Evolutionary conservation across 2,888 invertebrate species (phyloP).

Genomic region (Chirona hameri): DNA sequence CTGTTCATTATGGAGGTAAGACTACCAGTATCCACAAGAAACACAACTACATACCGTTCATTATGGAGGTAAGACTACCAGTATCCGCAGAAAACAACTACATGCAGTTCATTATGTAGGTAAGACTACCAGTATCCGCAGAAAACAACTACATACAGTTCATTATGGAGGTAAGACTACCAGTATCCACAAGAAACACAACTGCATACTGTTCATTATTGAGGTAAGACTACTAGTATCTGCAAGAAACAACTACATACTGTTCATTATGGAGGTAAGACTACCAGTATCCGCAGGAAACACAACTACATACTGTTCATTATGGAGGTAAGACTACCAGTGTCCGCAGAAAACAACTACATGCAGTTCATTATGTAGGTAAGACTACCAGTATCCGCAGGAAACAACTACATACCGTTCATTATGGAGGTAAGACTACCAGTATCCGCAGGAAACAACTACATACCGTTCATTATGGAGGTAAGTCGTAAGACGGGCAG

Average conservation of each 20-base stretch:
- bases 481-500: constrained; percentile 53
- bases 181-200: constrained; percentile 89
- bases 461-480: constrained; percentile 93
- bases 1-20: constrained; percentile 89
- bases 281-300: constrained; percentile 72
- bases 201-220: constrained; percentile 95
- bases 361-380: constrained; percentile 93
- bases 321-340: constrained; percentile 68
- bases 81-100: constrained; percentile 93
- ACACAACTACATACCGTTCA: constrained; percentile 96
- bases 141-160: constrained; percentile 97
- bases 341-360: constrained; percentile 92
- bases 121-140: constrained; percentile 64
- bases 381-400: constrained; percentile 64
- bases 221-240: constrained; percentile 66
- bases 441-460: constrained; percentile 92
- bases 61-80: constrained; percentile 73
- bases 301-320: constrained; percentile 98
- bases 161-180: constrained; percentile 74
- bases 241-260: constrained; percentile 94
- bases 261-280: constrained; percentile 84
- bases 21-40: constrained; percentile 71
- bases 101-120: constrained; percentile 90
- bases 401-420: constrained; percentile 94
- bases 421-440: constrained; percentile 76